Base-by-base conservation (phyloP, 2,113 vertebrate species). In the Perca schrenkii region DNA sequence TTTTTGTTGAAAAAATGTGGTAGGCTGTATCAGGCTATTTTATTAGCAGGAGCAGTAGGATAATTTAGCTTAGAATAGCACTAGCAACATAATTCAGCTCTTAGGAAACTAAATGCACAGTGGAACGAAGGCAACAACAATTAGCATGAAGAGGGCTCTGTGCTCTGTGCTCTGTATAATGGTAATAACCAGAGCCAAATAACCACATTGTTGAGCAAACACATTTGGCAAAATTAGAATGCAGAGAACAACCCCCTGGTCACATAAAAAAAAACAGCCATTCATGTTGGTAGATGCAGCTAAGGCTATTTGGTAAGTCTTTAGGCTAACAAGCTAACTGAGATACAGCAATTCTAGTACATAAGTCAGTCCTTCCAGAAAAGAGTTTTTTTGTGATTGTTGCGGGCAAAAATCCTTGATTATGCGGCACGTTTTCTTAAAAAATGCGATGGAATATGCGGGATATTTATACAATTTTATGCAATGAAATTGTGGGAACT, bases 161-260 rank as follows among this genome's bases (percentile, higher is more conserved):
- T 49, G 50, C 61, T 60, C 31, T 50, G 57, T 16, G 7, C 61
- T 60, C 46, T 57, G 50, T n/a, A 3, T 19, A 14, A 31, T 13
- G 61, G 36, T 57, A 56, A 49, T 60, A 58, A 16, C n/a, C 65
- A 2, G 1, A 66, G 46, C 60, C 50, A 68, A 22, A 74, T 64
- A 17, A 25, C 25, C 15, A 12, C 12, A 4, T 31, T 74, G 46
- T 66, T 52, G 31, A 81, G 62, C 46, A 40, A 52, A 31, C 56
- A 52, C 22, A 19, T 74, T 61, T 74, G 46, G 14, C 68, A 73
- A 43, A 49, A 25, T 73, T n/a, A 65, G 56, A 65, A 73, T 40
- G 43, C 61, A 57, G 16, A 73, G 16, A 31, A 31, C 3, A 21
- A 68, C 21, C 36, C 21, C 61, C 40, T 62, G 36, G 61, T 43